Base-by-base conservation (phyloP, 2,797 vertebrate genomes). In the Menidia menidia region DNA sequence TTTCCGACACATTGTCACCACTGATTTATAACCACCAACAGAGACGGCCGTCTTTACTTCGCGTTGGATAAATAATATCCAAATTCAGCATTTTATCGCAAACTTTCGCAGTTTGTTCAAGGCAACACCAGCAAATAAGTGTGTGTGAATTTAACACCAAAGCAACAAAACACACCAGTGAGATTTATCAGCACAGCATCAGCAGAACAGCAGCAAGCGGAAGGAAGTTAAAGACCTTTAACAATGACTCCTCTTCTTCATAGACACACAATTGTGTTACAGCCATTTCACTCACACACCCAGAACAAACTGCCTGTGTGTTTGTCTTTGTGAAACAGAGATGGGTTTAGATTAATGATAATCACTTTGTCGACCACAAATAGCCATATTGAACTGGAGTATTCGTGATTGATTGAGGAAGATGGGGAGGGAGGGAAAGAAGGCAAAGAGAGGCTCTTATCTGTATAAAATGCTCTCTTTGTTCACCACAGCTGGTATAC, bases 191-290 rank as follows among this genome's bases (percentile, higher is more conserved):
- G 30, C 43, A 44, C 7, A 9, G 33, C 52, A 55, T 77, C 62
- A 63, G 47, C 10, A 30, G 14, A 56, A 57, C 61, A 41, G n/a
- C 67, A 77, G 67, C 61, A 64, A 48, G 54, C 44, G 33, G 51
- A 70, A 59, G 51, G 43, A 56, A 44, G 35, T 64, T 61, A 35
- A 60, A 47, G 39, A 50, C 52, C 31, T 14, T 50, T 60, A 81
- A 88, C 85, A 89, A 88, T 83, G 54, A 45, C 51, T 61, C 60
- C 65, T 62, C 87, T 88, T 90, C 80, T 89, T 86, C 75, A 76
- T 69, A 73, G 39, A 80, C 74, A 7, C 75, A 89, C 84, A 88
- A 84, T 84, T 64, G 60, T 65, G 43, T 51, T 60, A 68, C 72
- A 77, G 79, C 86, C 72, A 84, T 89, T 84, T 83, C 78, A 75